phyloP scores from a whole-genome alignment of 2,888 invertebrate genomes.

The Apamea anceps region DNA sequence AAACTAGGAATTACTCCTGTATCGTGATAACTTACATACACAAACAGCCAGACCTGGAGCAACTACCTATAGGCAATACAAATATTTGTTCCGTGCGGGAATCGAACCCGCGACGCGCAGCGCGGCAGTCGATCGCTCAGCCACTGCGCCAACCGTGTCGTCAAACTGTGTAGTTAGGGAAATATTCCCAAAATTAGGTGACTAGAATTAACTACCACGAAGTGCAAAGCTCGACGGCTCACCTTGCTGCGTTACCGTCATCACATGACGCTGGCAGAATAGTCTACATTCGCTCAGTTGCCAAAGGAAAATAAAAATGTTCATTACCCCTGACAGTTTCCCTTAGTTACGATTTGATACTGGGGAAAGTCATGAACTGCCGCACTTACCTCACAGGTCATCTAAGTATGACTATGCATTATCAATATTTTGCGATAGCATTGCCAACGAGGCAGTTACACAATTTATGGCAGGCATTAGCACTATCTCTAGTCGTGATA shows the following conservation, averaged over 20 bases:
- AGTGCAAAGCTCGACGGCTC: background rate
- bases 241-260: background rate
- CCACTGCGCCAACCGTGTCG: too few relatives aligned
- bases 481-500: slow-evolving; percentile 33
- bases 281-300: background rate
- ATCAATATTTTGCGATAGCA: slow-evolving; percentile 11
- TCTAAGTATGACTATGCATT: background rate
- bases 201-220: background rate
- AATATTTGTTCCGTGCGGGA: too few relatives aligned
- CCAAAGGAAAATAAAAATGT: background rate
- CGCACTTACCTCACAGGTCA: slow-evolving; percentile 1
- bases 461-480: slow-evolving; percentile 18
- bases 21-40: too few relatives aligned
- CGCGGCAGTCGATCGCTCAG: too few relatives aligned
- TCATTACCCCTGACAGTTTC: background rate
- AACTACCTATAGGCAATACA: too few relatives aligned
- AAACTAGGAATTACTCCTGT: too few relatives aligned
- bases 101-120: too few relatives aligned
- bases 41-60: too few relatives aligned
- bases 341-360: background rate
- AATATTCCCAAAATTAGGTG: background rate
- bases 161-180: background rate
- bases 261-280: background rate
- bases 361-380: background rate
- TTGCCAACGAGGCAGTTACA: slow-evolving; percentile 10